Evolutionary conservation across 2,113 vertebrate genomes (phyloP), one percentile per base, ranked within the genome.

Genomic region (Prinia subflava): DNA sequence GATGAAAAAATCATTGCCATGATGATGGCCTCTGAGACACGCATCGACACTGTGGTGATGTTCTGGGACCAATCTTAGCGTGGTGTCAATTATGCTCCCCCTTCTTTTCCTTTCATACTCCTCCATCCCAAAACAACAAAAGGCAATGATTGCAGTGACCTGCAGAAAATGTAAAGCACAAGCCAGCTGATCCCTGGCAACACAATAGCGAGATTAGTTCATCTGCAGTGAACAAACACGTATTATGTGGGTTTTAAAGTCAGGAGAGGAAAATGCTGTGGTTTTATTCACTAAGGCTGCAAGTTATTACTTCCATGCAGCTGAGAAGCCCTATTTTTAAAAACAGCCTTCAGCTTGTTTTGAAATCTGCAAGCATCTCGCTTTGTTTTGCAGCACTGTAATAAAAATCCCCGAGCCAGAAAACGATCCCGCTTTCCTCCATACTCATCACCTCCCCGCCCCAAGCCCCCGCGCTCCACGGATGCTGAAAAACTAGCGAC

Each of bases 101-200:
- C 67, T 56, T 59, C 44, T 47, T 63, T 86, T 68, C 62, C 41
- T 88, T 83, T 89, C 71, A 33, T 52, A 59, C 68, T 63, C 70
- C 63, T 62, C 70, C 91, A 49, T 73, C 83, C 84, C 90, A 69
- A 87, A 89, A 65, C 71, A 89, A 93, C 89, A 95, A 92, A 90
- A 88, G 81, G 90, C 87, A 94, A 44, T 1, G 75, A 94, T 89
- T 90, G 91, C 91, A 80, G 75, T 82, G 95, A 97, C 94, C 97
- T 92, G 95, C 95, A 96, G 92, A 96, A 96, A 95, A 96, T 91
- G 92, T 80, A 94, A 89, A 83, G 83, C 69, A 74, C 75, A 92
- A 91, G 87, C 90, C 95, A 95, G 95, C 95, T 93, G 92, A 97
- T 94, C 92, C 75, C 80, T 42, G 73, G 88, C 95, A 87, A 80